Evolutionary conservation across 2,888 invertebrate species (phyloP).

Genomic region (Phalera bucephala): DNA sequence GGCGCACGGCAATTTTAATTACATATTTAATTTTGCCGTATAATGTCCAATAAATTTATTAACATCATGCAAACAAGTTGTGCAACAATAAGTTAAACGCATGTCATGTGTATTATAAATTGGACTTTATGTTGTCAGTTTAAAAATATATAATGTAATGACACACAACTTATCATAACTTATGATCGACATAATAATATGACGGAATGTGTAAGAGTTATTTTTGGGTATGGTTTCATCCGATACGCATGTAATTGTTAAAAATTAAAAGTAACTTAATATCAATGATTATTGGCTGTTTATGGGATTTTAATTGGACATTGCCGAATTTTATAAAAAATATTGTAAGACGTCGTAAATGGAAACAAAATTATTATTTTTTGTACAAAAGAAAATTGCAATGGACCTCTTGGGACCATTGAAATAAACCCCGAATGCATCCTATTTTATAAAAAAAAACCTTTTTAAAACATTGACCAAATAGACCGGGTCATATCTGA

Average conservation of each 20-base stretch:
- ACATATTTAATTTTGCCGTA: conserved; percentile 61
- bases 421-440: too few relatives aligned
- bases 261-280: not conserved
- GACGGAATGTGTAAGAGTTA: too few relatives aligned
- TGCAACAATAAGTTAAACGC: not conserved
- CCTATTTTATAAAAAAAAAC: too few relatives aligned
- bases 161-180: too few relatives aligned
- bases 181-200: too few relatives aligned
- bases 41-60: conserved; percentile 32
- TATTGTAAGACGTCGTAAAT: too few relatives aligned
- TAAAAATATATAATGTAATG: not conserved
- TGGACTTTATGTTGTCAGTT: not conserved
- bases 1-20: conserved; percentile 60
- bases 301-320: conserved; percentile 22
- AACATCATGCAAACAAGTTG: conserved; percentile 8
- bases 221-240: not conserved
- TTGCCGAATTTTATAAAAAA: not conserved
- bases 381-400: too few relatives aligned
- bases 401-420: too few relatives aligned
- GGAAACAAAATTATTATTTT: too few relatives aligned
- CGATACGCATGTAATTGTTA: not conserved
- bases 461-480: too few relatives aligned
- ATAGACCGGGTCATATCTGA: too few relatives aligned
- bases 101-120: not conserved
- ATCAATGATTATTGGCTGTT: not conserved